Percentiles rank a stretch among this genome's conserved stretches.
Evolutionary conservation across 2,888 invertebrate genomes (phyloP).

Genomic region (Conchocele bisecta): DNA sequence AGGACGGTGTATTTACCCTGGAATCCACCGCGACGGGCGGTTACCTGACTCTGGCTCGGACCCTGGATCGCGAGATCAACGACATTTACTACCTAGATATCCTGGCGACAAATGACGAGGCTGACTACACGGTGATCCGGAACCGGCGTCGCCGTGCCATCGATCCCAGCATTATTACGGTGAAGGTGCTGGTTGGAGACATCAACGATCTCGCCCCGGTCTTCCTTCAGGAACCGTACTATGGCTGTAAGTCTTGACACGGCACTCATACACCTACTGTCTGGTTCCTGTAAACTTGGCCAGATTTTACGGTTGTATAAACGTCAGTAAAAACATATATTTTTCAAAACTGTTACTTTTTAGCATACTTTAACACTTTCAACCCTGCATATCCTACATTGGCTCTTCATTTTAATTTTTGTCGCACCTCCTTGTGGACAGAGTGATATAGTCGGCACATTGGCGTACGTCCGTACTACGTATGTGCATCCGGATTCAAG

Average conservation of each 20-base stretch:
- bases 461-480: no score
- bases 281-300: no score
- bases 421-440: no score
- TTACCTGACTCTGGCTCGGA: constrained; percentile 89
- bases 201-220: constrained; percentile 89
- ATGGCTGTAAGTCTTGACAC: constrained; percentile 86
- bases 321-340: no score
- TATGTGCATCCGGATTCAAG: no score
- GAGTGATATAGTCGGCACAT: no score
- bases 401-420: no score
- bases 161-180: constrained; percentile 87
- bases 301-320: no score
- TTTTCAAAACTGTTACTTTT: no score
- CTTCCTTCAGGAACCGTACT: constrained; percentile 88
- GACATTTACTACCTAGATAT: constrained; percentile 90
- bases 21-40: constrained; percentile 89
- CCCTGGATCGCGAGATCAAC: constrained; percentile 91
- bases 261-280: no score
- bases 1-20: constrained; percentile 89
- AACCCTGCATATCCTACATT: no score
- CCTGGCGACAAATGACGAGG: constrained; percentile 90
- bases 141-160: constrained; percentile 54
- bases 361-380: no score
- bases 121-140: constrained; percentile 69
- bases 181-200: constrained; percentile 87